Conservation (phyloP, 2,888 invertebrate species). For the Melanotus villosus region DNA sequence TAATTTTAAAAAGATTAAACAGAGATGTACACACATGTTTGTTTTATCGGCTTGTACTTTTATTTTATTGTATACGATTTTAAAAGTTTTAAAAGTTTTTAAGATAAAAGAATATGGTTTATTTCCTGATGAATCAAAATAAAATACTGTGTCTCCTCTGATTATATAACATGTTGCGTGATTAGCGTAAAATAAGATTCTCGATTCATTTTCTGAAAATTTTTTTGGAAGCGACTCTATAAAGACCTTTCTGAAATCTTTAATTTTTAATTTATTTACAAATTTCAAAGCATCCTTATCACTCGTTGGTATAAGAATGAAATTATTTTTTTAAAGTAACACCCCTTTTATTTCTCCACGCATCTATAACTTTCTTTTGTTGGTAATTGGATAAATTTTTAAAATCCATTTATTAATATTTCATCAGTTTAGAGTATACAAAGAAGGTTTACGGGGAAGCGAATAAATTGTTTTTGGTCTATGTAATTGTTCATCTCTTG, state of each 20-base stretch:
- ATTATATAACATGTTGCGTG: background rate
- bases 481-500: too few relatives aligned
- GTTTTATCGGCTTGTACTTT: background rate
- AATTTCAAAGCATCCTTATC: background rate
- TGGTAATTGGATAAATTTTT: too few relatives aligned
- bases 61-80: background rate
- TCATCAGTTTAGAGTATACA: too few relatives aligned
- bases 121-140: background rate
- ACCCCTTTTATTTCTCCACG: background rate
- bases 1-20: background rate
- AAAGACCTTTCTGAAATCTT: background rate
- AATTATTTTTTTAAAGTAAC: background rate
- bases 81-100: background rate
- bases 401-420: too few relatives aligned
- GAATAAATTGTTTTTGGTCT: too few relatives aligned
- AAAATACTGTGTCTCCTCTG: background rate
- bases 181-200: background rate
- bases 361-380: conserved; percentile 5
- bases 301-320: background rate
- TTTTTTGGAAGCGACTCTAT: background rate
- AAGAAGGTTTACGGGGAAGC: too few relatives aligned
- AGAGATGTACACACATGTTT: background rate
- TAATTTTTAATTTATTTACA: background rate
- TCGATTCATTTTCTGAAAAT: background rate
- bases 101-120: background rate